These are phyloP conservation scores for Dysidea cf. avara DNA, from an alignment of 37 sponge, comb jelly and placozoan species.

Conservation along the genomic window DNA sequence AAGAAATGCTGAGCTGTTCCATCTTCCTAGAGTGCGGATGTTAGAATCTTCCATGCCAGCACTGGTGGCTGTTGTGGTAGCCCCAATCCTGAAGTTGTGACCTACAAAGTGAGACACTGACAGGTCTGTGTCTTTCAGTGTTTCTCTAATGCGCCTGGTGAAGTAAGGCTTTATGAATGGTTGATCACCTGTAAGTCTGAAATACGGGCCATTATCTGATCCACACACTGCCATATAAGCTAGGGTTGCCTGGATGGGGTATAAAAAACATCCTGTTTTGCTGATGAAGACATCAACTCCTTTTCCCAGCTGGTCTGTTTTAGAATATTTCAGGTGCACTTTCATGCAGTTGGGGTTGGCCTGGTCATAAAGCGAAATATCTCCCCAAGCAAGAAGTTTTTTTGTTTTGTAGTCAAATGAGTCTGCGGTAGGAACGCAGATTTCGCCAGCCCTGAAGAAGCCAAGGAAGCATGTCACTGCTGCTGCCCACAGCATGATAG, in stretches of 20 bases:
- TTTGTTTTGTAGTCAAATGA: no score
- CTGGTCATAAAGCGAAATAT: not conserved
- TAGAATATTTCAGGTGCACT: conserved; percentile 28
- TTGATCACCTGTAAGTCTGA: not conserved
- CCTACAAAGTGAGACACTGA: conserved; percentile 3
- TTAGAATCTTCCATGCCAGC: conserved; percentile 10
- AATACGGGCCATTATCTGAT: not conserved
- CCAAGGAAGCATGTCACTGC: no score
- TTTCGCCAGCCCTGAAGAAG: no score
- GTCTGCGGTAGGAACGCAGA: no score
- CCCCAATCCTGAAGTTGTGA: conserved; percentile 41
- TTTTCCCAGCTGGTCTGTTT: conserved; percentile 36
- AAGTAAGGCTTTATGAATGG: not conserved
- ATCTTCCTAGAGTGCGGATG: not conserved
- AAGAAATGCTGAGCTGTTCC: no score
- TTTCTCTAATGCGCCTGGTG: not conserved
- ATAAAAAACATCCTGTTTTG: conserved; percentile 14
- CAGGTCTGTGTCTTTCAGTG: not conserved
- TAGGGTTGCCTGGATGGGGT: conserved; percentile 25
- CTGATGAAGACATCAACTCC: conserved; percentile 30
- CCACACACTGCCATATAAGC: conserved; percentile 20
- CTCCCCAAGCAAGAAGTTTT: no score
- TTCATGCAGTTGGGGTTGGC: not conserved
- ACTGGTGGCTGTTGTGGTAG: conserved; percentile 19
- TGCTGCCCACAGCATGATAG: not conserved